These are phyloP conservation scores for Buceros bicornis DNA, from an alignment of 2,797 vertebrate genomes.

Conservation along the genomic window DNA sequence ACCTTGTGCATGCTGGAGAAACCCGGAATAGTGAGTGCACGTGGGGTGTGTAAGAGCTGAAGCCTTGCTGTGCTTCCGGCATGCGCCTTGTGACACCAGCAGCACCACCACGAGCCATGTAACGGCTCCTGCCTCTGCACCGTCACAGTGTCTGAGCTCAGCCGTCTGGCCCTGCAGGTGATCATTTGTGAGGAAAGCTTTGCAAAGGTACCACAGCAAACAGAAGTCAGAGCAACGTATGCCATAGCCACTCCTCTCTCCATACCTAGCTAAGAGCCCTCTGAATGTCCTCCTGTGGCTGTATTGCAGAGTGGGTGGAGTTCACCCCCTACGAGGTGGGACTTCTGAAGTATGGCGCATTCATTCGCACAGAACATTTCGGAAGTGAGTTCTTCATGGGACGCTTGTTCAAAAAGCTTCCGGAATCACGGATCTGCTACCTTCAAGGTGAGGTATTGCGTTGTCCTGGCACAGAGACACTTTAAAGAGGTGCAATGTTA, in stretches of 20 bases:
- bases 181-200: not conserved
- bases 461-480: not conserved
- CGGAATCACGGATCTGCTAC: conserved; percentile 82
- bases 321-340: conserved; percentile 86
- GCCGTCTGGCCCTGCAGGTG: accelerated
- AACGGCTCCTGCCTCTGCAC: not conserved
- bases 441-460: conserved; percentile 77
- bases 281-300: not conserved
- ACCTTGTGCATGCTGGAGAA: accelerated
- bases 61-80: accelerated
- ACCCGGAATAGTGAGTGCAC: not conserved
- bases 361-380: conserved; percentile 77
- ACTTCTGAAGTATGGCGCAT: conserved; percentile 81
- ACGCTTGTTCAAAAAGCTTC: conserved; percentile 78
- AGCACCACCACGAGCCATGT: accelerated
- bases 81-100: not conserved
- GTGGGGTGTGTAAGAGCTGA: accelerated
- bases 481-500: not conserved
- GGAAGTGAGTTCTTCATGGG: conserved; percentile 87
- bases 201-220: not conserved
- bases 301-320: conserved; percentile 83
- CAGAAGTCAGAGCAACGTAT: not conserved
- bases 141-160: accelerated
- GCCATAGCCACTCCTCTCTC: not conserved
- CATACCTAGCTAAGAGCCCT: accelerated